phyloP scores from a whole-genome alignment of 2,888 invertebrate species.

The Rotaria socialis region DNA sequence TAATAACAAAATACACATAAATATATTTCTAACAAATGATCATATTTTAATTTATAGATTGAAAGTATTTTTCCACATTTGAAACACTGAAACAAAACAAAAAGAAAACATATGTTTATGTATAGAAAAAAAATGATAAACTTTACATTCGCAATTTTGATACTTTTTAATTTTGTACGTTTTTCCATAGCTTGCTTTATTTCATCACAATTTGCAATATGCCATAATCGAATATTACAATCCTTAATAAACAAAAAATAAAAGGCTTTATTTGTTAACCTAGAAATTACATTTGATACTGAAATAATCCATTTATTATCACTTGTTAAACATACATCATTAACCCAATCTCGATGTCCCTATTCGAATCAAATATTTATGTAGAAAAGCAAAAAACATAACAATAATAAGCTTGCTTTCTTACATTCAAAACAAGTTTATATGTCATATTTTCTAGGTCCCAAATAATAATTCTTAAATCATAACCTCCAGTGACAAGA shows the following conservation, averaged over 20 bases:
- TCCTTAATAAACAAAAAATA: slow-evolving; percentile 30
- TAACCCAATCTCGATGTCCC: slow-evolving; percentile 58
- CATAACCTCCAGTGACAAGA: slow-evolving; percentile 57
- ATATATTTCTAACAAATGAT: too few species aligned
- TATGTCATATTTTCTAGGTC: slow-evolving; percentile 54
- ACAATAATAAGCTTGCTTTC: too few species aligned
- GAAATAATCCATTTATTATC: slow-evolving; percentile 56
- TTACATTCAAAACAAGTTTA: slow-evolving; percentile 52
- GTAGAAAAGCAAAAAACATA: too few species aligned
- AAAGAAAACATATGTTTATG: too few species aligned
- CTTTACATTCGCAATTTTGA: slow-evolving; percentile 34
- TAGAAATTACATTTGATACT: slow-evolving; percentile 52
- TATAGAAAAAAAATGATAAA: too few species aligned
- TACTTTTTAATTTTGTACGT: slow-evolving; percentile 26
- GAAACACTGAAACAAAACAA: too few species aligned
- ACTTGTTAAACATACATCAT: slow-evolving; percentile 55
- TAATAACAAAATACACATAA: too few species aligned
- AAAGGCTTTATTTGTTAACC: background rate
- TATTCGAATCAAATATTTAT: slow-evolving; percentile 47
- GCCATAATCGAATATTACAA: slow-evolving; percentile 39
- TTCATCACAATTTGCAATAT: slow-evolving; percentile 44
- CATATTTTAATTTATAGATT: too few species aligned
- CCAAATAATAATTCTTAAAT: slow-evolving; percentile 56
- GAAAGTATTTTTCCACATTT: too few species aligned
- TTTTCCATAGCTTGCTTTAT: slow-evolving; percentile 40